A percentile compares a stretch with the other conserved stretches of the same genome.
Evolutionary conservation across 2,113 vertebrate genomes (phyloP).

Genomic region (Odobenus rosmarus): DNA sequence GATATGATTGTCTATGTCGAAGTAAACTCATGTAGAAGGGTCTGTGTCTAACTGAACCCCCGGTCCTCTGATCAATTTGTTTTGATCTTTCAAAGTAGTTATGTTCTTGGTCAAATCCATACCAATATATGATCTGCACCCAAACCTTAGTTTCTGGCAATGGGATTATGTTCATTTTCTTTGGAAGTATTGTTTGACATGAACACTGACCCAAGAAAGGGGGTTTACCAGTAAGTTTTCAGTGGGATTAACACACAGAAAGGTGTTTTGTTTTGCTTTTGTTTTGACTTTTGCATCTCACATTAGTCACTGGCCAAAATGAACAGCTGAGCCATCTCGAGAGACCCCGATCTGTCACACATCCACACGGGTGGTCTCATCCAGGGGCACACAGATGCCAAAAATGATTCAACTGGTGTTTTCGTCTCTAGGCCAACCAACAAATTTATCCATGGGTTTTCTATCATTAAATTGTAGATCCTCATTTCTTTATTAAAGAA

Average conservation of each 20-base stretch:
- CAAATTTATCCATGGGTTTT: not conserved
- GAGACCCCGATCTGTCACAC: accelerated
- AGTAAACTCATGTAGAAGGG: not conserved
- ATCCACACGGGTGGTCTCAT: accelerated
- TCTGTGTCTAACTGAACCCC: accelerated
- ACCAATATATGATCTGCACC: no score
- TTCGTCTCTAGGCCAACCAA: not conserved
- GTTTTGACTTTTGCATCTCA: not conserved
- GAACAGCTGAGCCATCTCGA: not conserved
- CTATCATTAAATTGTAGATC: not conserved
- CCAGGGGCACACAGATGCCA: no score
- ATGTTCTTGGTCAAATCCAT: not conserved
- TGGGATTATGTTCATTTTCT: accelerated
- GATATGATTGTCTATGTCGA: not conserved
- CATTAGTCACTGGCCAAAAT: accelerated
- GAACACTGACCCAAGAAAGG: not conserved
- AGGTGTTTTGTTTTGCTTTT: not conserved
- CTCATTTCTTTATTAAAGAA: not conserved
- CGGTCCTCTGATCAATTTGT: accelerated
- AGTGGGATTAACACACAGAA: not conserved
- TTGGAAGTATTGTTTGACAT: not conserved
- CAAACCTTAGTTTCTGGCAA: no score
- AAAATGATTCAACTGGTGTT: not conserved
- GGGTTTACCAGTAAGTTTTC: not conserved
- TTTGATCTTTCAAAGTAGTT: not conserved